phyloP scores from a whole-genome alignment of 2,888 invertebrate species.

The Pachymerium ferrugineum region DNA sequence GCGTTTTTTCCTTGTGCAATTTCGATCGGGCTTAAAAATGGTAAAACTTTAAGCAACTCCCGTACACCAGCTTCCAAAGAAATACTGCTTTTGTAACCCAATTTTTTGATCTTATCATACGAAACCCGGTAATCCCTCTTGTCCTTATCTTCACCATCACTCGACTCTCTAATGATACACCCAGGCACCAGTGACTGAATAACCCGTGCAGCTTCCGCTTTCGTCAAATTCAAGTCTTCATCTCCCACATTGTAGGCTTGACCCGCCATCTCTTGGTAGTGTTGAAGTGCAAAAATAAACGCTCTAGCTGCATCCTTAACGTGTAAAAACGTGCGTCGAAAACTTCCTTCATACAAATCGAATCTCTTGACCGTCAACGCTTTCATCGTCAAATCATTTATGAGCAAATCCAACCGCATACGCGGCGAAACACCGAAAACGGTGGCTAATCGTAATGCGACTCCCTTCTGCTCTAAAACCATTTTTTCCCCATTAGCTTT shows the following conservation, averaged over 20 bases:
- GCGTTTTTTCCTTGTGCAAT: slow-evolving; percentile 38
- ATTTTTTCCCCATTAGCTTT: slow-evolving; percentile 45
- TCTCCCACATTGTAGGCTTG: slow-evolving; percentile 47
- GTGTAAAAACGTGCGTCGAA: slow-evolving; percentile 47
- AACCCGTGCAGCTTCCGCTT: slow-evolving; percentile 43
- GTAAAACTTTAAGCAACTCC: slow-evolving; percentile 45
- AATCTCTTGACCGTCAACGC: slow-evolving; percentile 43
- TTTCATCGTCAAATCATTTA: slow-evolving; percentile 46
- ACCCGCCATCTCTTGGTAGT: slow-evolving; percentile 44
- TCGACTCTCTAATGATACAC: slow-evolving; percentile 42
- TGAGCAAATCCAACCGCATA: slow-evolving; percentile 46
- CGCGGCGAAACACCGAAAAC: slow-evolving; percentile 47
- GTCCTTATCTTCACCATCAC: slow-evolving; percentile 45
- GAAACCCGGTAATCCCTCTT: slow-evolving; percentile 48
- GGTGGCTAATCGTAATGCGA: slow-evolving; percentile 46
- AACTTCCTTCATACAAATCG: slow-evolving; percentile 46
- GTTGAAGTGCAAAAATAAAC: slow-evolving; percentile 45
- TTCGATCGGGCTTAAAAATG: slow-evolving; percentile 39
- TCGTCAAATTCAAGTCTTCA: slow-evolving; percentile 47
- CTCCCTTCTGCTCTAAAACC: slow-evolving; percentile 42
- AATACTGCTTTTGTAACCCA: slow-evolving; percentile 45
- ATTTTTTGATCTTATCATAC: slow-evolving; percentile 44
- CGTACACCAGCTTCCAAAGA: slow-evolving; percentile 44
- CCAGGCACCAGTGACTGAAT: slow-evolving; percentile 43
- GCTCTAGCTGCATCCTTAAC: slow-evolving; percentile 46